Conservation (phyloP, 2,113 vertebrate genomes). For the Tylochromis polylepis region DNA sequence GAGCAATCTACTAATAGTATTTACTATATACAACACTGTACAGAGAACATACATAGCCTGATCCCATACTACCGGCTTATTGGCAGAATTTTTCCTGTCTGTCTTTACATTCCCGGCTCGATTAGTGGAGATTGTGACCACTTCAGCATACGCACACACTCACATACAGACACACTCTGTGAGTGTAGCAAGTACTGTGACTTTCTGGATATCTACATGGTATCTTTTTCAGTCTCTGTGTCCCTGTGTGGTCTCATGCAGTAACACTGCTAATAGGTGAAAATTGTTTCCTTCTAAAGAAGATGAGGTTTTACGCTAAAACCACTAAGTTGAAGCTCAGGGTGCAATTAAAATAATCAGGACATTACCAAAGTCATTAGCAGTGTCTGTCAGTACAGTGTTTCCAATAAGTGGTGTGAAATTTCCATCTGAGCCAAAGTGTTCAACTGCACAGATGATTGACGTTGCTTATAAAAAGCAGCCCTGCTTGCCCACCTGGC, state of each 20-base stretch:
- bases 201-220: neutral
- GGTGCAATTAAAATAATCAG: neutral
- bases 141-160: neutral
- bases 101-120: slow-evolving; percentile 53
- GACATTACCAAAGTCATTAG: neutral
- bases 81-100: slow-evolving; percentile 42
- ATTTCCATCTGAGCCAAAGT: neutral
- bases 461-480: neutral
- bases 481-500: neutral
- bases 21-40: too few relatives aligned
- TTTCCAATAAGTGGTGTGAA: neutral
- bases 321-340: neutral
- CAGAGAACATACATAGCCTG: too few relatives aligned
- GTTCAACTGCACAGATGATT: neutral
- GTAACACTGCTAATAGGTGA: neutral
- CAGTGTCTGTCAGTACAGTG: neutral
- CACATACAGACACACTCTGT: neutral
- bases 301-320: neutral
- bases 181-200: neutral
- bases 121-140: slow-evolving; percentile 58
- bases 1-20: too few relatives aligned
- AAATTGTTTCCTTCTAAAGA: neutral
- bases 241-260: neutral
- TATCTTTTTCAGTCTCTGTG: neutral
- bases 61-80: slow-evolving; percentile 28